Base-by-base conservation (phyloP, 2,113 vertebrate genomes). In the Oncorhynchus gorbuscha region DNA sequence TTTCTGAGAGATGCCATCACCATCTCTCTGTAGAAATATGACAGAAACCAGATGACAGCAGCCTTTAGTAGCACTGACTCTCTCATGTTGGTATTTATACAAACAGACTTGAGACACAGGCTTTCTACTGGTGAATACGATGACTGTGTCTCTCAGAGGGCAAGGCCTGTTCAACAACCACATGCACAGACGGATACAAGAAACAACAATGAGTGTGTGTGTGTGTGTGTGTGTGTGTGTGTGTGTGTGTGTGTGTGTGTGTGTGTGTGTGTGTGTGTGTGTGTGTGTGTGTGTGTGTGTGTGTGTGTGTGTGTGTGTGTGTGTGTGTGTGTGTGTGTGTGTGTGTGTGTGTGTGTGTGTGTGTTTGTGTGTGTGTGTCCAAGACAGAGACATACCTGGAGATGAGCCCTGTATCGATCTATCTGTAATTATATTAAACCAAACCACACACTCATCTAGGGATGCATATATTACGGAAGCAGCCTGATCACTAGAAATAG, bases 381-480 rank as follows among this genome's bases (percentile, higher is more conserved):
- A 35, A 32, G 22, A 22, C n/a, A 58, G 48, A 66, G 66, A 66
- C 32, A 68, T 30, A 73, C 80, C 49, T 69, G 76, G 73, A 73
- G 71, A 69, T 45, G 30, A 76, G 64, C 32, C 65, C 64, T 61
- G 13, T 79, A 87, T 84, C 20, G 83, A 83, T 76, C 69, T 11
- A 8, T 16, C 3, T 26, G 73, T 78, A 85, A 80, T 87, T 82
- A 79, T 76, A 61, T 77, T 80, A 81, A 79, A 87, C 78, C 73
- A 68, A 80, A 80, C 76, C 76, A 76, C 71, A 81, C 67, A 85
- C 71, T 77, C 70, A 81, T 75, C 75, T 72, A 75, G 11, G 66
- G 69, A 76, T 73, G 76, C 69, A 73, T 77, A 81, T 73, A 80
- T 80, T 80, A 76, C 48, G 39, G n/a, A 48, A 45, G 2, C 39